Percentiles rank a stretch among this genome's conserved stretches.
Conservation (phyloP, 1,140 invertebrate species). For the Drosophila arawakana region DNA sequence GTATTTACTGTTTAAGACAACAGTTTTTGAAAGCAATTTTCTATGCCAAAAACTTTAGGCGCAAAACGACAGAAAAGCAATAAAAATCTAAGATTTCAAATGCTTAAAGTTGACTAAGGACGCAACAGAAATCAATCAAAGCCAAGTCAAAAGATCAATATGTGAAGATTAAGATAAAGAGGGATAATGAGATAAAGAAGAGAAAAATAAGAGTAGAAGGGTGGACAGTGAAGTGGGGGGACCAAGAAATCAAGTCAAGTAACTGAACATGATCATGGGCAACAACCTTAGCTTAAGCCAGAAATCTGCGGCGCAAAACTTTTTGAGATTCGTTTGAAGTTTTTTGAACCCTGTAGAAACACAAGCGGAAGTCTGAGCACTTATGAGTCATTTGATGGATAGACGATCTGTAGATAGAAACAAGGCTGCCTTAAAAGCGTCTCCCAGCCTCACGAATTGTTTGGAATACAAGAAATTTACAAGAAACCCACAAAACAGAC, state of each 20-base stretch:
- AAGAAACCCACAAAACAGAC: slow-evolving; percentile 19
- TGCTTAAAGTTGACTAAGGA: slow-evolving; percentile 4
- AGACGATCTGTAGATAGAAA: slow-evolving; percentile 28
- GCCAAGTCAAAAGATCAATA: neutral
- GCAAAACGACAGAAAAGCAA: too few relatives aligned
- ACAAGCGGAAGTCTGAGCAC: slow-evolving; percentile 52
- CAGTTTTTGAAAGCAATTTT: too few relatives aligned
- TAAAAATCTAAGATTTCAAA: neutral
- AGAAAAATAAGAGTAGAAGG: too few relatives aligned
- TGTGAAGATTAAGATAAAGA: neutral
- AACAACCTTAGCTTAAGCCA: slow-evolving; percentile 30
- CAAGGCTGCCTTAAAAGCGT: slow-evolving; percentile 15
- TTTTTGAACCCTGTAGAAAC: slow-evolving; percentile 42
- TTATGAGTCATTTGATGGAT: slow-evolving; percentile 56
- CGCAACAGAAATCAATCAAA: slow-evolving; percentile 5
- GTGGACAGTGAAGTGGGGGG: too few relatives aligned
- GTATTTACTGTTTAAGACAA: too few relatives aligned
- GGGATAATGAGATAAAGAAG: neutral
- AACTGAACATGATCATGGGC: slow-evolving; percentile 16
- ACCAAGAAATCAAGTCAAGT: neutral
- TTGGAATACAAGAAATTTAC: slow-evolving; percentile 4
- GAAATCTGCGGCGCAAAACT: slow-evolving; percentile 25
- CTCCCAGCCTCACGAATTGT: neutral
- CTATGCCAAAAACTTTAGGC: too few relatives aligned
- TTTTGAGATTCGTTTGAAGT: slow-evolving; percentile 29